These are phyloP conservation scores for Choristoneura fumiferana DNA, from an alignment of 1,140 invertebrate genomes.

Conservation along the genomic window DNA sequence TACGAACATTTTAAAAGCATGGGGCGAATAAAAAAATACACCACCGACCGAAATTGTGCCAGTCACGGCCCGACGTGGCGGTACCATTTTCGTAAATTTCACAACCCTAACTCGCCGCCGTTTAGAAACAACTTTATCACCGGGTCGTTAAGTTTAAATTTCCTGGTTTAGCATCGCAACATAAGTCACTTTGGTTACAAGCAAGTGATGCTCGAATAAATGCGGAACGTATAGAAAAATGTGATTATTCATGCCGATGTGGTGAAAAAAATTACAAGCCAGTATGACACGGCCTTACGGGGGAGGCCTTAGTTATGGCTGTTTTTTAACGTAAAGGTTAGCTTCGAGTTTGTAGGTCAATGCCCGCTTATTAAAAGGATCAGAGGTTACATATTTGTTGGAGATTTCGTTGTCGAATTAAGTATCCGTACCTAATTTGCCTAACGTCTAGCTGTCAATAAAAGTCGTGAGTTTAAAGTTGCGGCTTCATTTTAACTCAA, in stretches of 20 bases:
- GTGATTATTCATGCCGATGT: slow-evolving; percentile 72
- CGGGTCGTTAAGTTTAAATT: slow-evolving; percentile 47
- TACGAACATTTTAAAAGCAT: not conserved
- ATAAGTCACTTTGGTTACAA: slow-evolving; percentile 33
- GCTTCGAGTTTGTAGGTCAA: slow-evolving; percentile 37
- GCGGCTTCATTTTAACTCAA: too few relatives aligned
- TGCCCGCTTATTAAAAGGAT: slow-evolving; percentile 38
- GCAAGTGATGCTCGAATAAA: slow-evolving; percentile 48
- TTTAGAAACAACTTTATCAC: slow-evolving; percentile 51
- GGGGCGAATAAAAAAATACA: slow-evolving; percentile 49
- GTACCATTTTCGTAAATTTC: slow-evolving; percentile 61
- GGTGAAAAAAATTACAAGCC: slow-evolving; percentile 65
- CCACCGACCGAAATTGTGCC: slow-evolving; percentile 64
- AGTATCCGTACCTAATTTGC: not conserved
- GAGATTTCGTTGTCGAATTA: not conserved
- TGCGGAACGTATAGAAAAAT: slow-evolving; percentile 70
- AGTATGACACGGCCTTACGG: slow-evolving; percentile 46
- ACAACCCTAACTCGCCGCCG: slow-evolving; percentile 39
- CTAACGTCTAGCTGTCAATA: not conserved
- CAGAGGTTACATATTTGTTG: slow-evolving; percentile 18
- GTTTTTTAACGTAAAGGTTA: slow-evolving; percentile 10
- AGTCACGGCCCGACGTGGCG: slow-evolving; percentile 54
- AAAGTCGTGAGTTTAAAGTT: not conserved
- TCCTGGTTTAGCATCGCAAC: slow-evolving; percentile 25
- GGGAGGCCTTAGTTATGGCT: slow-evolving; percentile 17